Evolutionary conservation across 1,140 invertebrate genomes (phyloP).

Genomic region (Pseudachorutes palmiensis): DNA sequence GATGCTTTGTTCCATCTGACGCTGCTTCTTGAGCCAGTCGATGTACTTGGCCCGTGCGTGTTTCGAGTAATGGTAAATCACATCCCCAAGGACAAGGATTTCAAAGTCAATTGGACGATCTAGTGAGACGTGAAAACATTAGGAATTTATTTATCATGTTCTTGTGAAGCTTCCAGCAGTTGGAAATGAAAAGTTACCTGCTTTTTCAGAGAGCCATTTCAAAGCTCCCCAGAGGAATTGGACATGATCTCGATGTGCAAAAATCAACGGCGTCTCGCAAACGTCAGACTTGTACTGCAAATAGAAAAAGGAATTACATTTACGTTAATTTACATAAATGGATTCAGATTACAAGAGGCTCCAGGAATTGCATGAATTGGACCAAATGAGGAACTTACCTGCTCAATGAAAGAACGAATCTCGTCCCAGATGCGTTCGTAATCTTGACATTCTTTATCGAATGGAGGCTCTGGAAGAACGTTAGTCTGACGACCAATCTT

Average conservation of each 20-base stretch:
- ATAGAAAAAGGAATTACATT: too few relatives aligned
- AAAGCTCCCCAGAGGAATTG: neutral
- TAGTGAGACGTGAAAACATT: neutral
- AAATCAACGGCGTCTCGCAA: neutral
- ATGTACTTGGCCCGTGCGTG: neutral
- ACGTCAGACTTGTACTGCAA: neutral
- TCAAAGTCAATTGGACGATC: neutral
- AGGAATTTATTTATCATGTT: neutral
- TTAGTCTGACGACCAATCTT: neutral
- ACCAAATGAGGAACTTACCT: neutral
- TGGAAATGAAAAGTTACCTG: neutral
- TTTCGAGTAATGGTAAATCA: neutral
- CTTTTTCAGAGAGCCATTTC: neutral
- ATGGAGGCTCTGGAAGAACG: neutral
- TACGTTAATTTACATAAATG: neutral
- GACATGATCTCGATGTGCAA: neutral
- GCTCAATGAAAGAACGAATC: neutral
- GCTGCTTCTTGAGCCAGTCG: neutral
- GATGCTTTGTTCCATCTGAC: neutral
- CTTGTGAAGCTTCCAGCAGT: neutral
- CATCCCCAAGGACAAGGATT: neutral
- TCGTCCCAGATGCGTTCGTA: neutral
- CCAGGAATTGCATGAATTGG: neutral
- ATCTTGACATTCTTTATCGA: neutral
- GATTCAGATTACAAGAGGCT: neutral